Evolutionary conservation across 2,888 invertebrate genomes (phyloP), one percentile per base, ranked within the genome.

Genomic region (Rhagonycha fulva): DNA sequence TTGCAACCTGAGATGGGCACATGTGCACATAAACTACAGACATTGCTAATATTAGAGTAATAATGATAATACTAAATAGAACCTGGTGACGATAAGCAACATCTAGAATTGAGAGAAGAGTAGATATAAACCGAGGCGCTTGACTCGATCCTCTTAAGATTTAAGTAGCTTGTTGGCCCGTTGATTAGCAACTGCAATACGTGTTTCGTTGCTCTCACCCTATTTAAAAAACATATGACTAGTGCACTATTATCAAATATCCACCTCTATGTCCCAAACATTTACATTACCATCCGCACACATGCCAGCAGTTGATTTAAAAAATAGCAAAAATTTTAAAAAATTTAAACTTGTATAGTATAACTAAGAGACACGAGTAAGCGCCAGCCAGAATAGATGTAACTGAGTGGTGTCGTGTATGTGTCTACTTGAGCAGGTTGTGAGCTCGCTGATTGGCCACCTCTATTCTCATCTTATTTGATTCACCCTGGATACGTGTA

Each of bases 371-470:
- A 75, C 78, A 78, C 75, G 75, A 78, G 73, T 75, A 75, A 78
- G 78, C 73, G 75, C 78, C 75, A 77, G 79, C 75, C 79, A 78
- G 72, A 72, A 70, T 77, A 75, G 80, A 75, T 76, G 78, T 78
- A 68, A 76, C 75, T 83, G 81, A 83, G 84, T 83, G 83, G 83
- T 85, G 83, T 84, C 82, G 79, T 79, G 78, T 78, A 19, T 81
- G 87, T 88, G 87, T 88, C 92, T 95, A 95, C 93, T 96, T 96
- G 89, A 97, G 94, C 87, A 98, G 94, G 90, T 98, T 97, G 91
- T 96, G 96, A 87, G 98, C 97, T 87, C 97, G 94, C 90, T 97
- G 96, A 91, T 98, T 98, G 87, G 98, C 98, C 89, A 96, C 95
- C 89, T 94, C 94, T 94, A 98, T 97, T 91, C 98, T 95, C 87